Conservation (phyloP, 2,113 vertebrate species). For the Myodes glareolus region DNA sequence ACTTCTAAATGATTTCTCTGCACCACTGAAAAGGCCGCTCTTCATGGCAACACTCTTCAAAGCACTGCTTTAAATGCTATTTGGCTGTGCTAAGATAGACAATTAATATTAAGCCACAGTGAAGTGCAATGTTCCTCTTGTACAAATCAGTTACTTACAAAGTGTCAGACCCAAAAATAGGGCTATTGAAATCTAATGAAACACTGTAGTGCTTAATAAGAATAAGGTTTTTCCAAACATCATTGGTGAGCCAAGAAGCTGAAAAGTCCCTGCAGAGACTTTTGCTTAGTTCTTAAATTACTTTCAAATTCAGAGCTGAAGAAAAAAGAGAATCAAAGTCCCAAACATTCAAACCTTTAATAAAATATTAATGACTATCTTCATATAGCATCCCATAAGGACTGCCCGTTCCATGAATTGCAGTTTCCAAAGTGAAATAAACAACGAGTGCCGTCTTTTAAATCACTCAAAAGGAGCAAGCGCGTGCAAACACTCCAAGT, state of each 20-base stretch:
- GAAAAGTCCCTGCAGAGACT: slow-evolving; percentile 58
- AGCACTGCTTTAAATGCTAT: slow-evolving; percentile 67
- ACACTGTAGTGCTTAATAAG: slow-evolving; percentile 66
- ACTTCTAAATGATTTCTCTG: slow-evolving; percentile 71
- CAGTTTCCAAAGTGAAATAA: slow-evolving; percentile 60
- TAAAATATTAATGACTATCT: slow-evolving; percentile 64
- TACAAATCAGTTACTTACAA: slow-evolving; percentile 63
- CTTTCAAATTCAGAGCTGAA: slow-evolving; percentile 64
- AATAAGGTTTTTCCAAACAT: slow-evolving; percentile 71
- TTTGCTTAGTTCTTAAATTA: slow-evolving; percentile 70
- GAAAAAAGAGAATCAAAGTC: slow-evolving; percentile 70
- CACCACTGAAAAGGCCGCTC: slow-evolving; percentile 60
- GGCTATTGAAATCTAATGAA: slow-evolving; percentile 70
- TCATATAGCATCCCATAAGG: slow-evolving; percentile 52
- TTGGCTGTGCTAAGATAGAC: slow-evolving; percentile 57
- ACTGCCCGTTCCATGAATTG: slow-evolving; percentile 37
- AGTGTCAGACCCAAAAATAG: slow-evolving; percentile 40
- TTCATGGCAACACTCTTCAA: slow-evolving; percentile 51
- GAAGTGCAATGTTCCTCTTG: slow-evolving; percentile 60
- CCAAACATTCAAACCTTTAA: slow-evolving; percentile 67
- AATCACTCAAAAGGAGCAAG: slow-evolving; percentile 49
- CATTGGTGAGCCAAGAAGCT: slow-evolving; percentile 62
- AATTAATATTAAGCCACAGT: slow-evolving; percentile 71
- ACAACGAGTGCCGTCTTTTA: slow-evolving; percentile 57
- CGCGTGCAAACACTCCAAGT: background rate